These are phyloP conservation scores for Sinocyclocheilus maitianheensis DNA, from an alignment of 2,113 vertebrate genomes.

Conservation along the genomic window DNA sequence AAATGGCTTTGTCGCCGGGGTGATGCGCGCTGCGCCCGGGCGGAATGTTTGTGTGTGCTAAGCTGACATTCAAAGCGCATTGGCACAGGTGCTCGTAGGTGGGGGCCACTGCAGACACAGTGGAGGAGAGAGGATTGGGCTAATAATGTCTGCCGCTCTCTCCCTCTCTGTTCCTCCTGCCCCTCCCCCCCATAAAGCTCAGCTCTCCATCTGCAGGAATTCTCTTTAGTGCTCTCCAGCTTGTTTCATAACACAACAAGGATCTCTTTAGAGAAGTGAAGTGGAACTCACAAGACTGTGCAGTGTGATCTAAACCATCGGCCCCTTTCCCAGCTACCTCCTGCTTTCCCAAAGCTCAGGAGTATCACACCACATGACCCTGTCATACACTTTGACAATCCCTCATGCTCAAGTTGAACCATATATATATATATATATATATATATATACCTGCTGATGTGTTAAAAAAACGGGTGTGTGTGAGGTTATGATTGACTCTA, in stretches of 20 bases:
- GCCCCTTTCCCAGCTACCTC: conserved; percentile 21
- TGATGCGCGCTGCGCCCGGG: conserved; percentile 66
- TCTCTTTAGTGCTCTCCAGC: conserved; percentile 68
- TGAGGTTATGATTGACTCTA: neutral
- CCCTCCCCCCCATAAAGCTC: conserved; percentile 42
- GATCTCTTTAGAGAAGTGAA: conserved; percentile 68
- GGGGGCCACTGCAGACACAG: conserved; percentile 57
- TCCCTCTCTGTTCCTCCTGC: conserved; percentile 33
- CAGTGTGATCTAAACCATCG: conserved; percentile 65
- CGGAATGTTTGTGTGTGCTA: conserved; percentile 75
- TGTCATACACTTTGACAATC: neutral
- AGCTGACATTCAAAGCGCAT: conserved; percentile 73
- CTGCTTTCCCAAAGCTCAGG: conserved; percentile 15
- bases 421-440: too few relatives aligned
- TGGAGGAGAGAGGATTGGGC: conserved; percentile 50
- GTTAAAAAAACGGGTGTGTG: neutral
- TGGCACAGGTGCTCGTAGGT: conserved; percentile 51
- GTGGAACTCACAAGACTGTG: conserved; percentile 63
- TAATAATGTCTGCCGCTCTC: conserved; percentile 55
- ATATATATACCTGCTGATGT: neutral
- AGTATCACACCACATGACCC: neutral
- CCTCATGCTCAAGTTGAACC: neutral
- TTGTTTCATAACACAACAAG: conserved; percentile 69
- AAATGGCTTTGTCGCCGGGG: conserved; percentile 83
- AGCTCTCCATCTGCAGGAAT: conserved; percentile 56